Evolutionary conservation across 2,113 vertebrate genomes (phyloP), one percentile per base, ranked within the genome.

Genomic region (Probosciger aterrimus): DNA sequence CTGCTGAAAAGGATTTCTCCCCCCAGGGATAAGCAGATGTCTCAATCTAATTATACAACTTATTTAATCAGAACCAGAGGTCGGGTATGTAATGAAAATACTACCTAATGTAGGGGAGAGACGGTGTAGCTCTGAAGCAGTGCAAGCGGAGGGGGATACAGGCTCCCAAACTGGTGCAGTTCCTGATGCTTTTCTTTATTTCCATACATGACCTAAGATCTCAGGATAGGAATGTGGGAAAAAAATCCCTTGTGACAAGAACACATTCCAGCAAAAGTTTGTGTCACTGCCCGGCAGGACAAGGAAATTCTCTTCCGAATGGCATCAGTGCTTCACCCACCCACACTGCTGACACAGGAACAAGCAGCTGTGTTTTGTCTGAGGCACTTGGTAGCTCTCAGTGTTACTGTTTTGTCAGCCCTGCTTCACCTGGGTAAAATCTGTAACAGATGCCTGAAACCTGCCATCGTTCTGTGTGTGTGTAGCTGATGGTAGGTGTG

Each of bases 11-110:
- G 95, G 93, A 92, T 93, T 96, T 89, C 86, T 94, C 55, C 67
- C 96, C 88, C 74, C 62, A 93, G 93, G 92, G 92, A 87, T 84
- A 93, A 83, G 93, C 83, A 93, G 80, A 94, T 92, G 83, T 96
- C 80, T 96, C 92, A 89, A 86, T 96, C 86, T 91, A 96, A 96
- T 96, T 93, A 94, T 28, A 92, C 69, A 79, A 93, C 91, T 96
- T 96, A 96, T 95, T 96, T 96, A 96, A 97, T 96, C 95, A 95
- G 88, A 93, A 95, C 44, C 80, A 96, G 90, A 89, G 88, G 90
- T 79, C 1, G 25, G 62, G 63, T 84, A 87, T 69, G 80, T 94
- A 81, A 90, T 90, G 91, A 87, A 95, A 96, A 94, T 53, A 50
- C 78, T 69, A 7, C 41, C 2, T 16, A 12, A 30, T 39, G 59